These are phyloP conservation scores for Scomber scombrus DNA, from an alignment of 2,113 vertebrate species.

Conservation along the genomic window DNA sequence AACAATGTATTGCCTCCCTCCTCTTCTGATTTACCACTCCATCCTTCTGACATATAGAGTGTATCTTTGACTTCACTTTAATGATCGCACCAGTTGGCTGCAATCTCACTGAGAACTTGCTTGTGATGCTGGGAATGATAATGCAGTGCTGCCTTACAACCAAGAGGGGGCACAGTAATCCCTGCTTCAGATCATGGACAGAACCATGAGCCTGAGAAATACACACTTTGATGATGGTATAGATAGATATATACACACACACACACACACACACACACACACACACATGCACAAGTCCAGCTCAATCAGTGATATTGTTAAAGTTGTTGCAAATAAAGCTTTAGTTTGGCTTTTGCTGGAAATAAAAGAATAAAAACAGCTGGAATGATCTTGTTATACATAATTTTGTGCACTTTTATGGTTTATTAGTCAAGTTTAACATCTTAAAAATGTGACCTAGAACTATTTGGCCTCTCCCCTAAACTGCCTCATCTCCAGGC, in stretches of 20 bases:
- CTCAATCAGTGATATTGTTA: not conserved
- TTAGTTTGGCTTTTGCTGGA: not conserved
- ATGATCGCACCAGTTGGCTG: constrained; percentile 6
- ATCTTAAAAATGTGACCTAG: too few species aligned
- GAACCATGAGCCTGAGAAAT: not conserved
- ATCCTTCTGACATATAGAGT: not conserved
- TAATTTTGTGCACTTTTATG: too few species aligned
- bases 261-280: too few species aligned
- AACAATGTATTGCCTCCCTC: not conserved
- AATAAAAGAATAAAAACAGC: not conserved
- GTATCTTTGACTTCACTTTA: constrained; percentile 8
- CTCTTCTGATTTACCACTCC: not conserved
- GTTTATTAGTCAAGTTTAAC: too few species aligned
- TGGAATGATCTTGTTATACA: not conserved
- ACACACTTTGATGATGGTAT: not conserved
- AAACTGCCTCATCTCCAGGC: not conserved
- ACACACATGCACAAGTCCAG: not conserved
- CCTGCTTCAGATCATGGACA: constrained; percentile 54
- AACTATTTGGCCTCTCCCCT: too few species aligned
- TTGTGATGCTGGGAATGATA: constrained; percentile 19
- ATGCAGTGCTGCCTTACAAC: constrained; percentile 46
- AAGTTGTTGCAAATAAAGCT: not conserved
- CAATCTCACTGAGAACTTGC: constrained; percentile 17
- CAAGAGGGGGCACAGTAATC: constrained; percentile 76
- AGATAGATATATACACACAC: not conserved